A percentile compares a stretch with the other conserved stretches of the same genome.
phyloP scores from a whole-genome alignment of 1,140 invertebrate genomes.

The Euwallacea fornicatus region DNA sequence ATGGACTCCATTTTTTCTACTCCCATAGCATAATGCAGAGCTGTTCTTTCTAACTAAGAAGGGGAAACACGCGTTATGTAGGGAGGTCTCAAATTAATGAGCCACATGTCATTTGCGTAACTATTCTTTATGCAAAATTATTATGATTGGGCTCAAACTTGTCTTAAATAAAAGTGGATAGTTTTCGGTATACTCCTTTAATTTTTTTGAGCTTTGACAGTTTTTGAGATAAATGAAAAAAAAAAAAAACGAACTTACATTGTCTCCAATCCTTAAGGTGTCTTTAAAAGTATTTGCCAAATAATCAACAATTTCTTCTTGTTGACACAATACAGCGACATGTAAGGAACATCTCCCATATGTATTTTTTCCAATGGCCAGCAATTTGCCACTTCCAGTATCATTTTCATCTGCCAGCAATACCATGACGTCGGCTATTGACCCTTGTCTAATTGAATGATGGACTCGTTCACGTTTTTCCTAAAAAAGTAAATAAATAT shows the following conservation, averaged over 20 bases:
- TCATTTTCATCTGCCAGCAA: constrained; percentile 61
- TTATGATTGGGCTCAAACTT: too few species aligned
- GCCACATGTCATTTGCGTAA: too few species aligned
- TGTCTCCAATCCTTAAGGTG: constrained; percentile 76
- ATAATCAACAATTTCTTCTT: constrained; percentile 74
- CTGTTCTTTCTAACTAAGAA: constrained; percentile 78
- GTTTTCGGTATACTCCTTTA: too few species aligned
- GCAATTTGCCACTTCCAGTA: constrained; percentile 62
- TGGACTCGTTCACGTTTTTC: constrained; percentile 76
- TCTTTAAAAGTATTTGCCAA: constrained; percentile 73
- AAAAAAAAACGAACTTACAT: constrained; percentile 63
- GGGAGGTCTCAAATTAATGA: too few species aligned
- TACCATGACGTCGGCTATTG: constrained; percentile 62
- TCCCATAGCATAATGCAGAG: constrained; percentile 88
- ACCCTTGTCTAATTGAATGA: constrained; percentile 68
- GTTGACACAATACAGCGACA: constrained; percentile 78
- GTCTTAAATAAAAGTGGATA: too few species aligned
- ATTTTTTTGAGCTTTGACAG: too few species aligned
- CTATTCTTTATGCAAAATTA: too few species aligned
- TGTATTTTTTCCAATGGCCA: constrained; percentile 75
- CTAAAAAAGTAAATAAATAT: constrained; percentile 42
- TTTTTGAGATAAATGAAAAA: too few species aligned
- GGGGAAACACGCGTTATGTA: too few species aligned
- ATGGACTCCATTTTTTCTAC: constrained; percentile 78
- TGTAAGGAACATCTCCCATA: constrained; percentile 74